Evolutionary conservation across 1,140 invertebrate species (phyloP).

Genomic region (Anoplophora glabripennis): DNA sequence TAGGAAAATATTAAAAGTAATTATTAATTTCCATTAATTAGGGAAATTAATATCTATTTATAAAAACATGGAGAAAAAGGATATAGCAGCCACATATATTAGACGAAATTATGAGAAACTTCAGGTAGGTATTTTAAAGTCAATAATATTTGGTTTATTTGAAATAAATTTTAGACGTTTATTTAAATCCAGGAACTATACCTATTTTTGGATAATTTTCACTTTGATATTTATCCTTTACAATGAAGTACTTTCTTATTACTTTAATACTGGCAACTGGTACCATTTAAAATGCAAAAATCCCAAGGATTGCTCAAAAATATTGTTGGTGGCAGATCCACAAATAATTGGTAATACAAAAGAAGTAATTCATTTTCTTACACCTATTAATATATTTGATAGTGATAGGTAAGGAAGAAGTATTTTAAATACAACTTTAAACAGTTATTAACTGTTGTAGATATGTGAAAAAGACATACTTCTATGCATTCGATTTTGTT

Average conservation of each 20-base stretch:
- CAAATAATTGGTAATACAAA: constrained; percentile 80
- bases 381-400: constrained; percentile 68
- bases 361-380: constrained; percentile 58
- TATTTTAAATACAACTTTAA: constrained; percentile 5
- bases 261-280: constrained; percentile 49
- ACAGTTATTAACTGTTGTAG: constrained; percentile 49
- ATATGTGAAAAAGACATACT: constrained; percentile 78
- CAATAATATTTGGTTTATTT: too few species aligned
- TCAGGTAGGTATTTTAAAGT: too few species aligned
- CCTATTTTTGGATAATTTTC: not conserved
- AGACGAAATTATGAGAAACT: too few species aligned
- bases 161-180: too few species aligned
- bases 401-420: constrained; percentile 62
- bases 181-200: too few species aligned
- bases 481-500: constrained; percentile 65
- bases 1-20: too few species aligned
- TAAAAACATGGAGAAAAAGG: too few species aligned
- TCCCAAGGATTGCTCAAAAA: constrained; percentile 58
- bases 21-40: too few species aligned
- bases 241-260: constrained; percentile 19
- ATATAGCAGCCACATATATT: too few species aligned
- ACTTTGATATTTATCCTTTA: constrained; percentile 1
- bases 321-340: constrained; percentile 88
- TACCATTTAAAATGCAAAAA: constrained; percentile 52
- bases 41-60: too few species aligned